phyloP scores from a whole-genome alignment of 2,797 vertebrate species.

The Peromyscus attwateri region DNA sequence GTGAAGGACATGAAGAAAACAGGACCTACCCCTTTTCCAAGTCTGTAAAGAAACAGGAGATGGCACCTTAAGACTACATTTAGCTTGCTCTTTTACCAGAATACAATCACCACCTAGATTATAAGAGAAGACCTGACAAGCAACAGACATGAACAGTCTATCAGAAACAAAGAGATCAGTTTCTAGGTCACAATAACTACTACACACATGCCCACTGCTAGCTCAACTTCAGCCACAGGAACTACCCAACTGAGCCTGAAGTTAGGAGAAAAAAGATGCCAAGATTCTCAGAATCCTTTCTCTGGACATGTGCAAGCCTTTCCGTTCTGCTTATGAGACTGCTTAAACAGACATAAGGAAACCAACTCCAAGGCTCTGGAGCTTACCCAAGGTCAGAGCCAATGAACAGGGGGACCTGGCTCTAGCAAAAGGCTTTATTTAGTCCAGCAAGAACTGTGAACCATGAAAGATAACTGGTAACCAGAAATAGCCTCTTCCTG shows the following conservation, averaged over 20 bases:
- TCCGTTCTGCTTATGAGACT: not conserved
- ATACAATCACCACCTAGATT: not conserved
- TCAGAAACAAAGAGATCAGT: not conserved
- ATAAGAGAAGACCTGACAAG: not conserved
- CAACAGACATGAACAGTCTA: not conserved
- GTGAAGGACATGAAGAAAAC: not conserved
- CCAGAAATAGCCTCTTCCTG: constrained; percentile 37
- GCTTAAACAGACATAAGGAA: constrained; percentile 19
- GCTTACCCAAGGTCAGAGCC: not conserved
- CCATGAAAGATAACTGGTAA: not conserved
- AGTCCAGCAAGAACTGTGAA: not conserved
- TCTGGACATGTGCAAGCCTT: not conserved
- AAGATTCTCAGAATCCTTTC: constrained; percentile 7
- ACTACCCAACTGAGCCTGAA: not conserved
- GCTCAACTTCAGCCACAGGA: not conserved
- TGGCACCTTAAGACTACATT: not conserved
- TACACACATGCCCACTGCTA: not conserved
- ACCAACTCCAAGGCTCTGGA: not conserved
- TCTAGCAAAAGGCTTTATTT: constrained; percentile 40
- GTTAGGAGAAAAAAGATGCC: not conserved
- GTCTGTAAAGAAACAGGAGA: not conserved
- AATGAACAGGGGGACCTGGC: not conserved
- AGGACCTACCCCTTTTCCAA: not conserved
- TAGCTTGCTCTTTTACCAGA: constrained; percentile 20
- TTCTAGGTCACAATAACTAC: not conserved